phyloP scores from a whole-genome alignment of 2,888 invertebrate species.

The Hirtodrosophila cameraria region DNA sequence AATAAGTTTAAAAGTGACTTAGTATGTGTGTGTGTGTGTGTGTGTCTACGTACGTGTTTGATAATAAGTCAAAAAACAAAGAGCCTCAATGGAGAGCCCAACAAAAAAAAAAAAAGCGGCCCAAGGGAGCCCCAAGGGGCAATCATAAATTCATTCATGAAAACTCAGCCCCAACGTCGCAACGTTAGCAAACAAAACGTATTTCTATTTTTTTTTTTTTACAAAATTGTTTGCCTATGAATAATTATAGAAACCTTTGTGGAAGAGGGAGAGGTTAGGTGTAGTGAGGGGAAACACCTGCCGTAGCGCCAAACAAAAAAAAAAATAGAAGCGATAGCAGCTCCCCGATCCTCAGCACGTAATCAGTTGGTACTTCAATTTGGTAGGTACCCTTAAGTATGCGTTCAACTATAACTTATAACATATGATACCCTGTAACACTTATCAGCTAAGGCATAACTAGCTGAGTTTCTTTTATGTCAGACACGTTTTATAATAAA shows the following conservation, averaged over 20 bases:
- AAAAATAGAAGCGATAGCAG: background rate
- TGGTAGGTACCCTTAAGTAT: background rate
- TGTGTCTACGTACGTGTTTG: conserved; percentile 31
- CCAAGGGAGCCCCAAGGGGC: conserved; percentile 23
- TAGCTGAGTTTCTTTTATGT: too few species aligned
- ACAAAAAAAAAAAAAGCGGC: background rate
- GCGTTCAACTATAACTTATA: background rate
- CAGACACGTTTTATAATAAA: too few species aligned
- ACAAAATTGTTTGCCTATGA: conserved; percentile 11
- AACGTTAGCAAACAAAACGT: conserved; percentile 27
- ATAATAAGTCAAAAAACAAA: conserved; percentile 48
- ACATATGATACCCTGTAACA: conserved; percentile 4
- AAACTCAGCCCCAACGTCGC: conserved; percentile 43
- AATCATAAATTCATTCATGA: conserved; percentile 77
- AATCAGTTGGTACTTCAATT: conserved; percentile 5
- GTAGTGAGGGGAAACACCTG: background rate
- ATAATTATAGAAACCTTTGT: conserved; percentile 22
- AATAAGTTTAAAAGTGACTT: conserved; percentile 22
- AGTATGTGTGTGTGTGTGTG: conserved; percentile 14
- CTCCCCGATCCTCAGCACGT: conserved; percentile 19
- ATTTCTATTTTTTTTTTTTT: conserved; percentile 1
- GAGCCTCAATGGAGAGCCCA: conserved; percentile 14
- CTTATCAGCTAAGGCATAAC: too few species aligned
- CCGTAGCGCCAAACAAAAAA: conserved; percentile 4
- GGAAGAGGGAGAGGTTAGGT: background rate